These are phyloP conservation scores for Epiblema foenella DNA, from an alignment of 2,888 invertebrate species.

Conservation along the genomic window DNA sequence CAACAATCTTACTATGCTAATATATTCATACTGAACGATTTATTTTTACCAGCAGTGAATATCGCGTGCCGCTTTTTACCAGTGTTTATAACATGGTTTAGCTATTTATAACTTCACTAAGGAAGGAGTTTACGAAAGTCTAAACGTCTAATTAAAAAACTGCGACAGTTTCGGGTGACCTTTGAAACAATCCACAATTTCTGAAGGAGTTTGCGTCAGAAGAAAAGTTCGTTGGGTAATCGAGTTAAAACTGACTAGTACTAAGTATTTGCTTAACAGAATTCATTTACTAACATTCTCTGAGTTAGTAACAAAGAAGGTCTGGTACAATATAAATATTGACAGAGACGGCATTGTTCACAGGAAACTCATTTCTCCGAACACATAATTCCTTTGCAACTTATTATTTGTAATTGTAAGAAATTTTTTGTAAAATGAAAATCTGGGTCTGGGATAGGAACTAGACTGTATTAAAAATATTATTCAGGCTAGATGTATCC, in stretches of 20 bases:
- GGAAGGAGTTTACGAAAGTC: slow-evolving; percentile 4
- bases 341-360: too few species aligned
- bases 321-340: too few species aligned
- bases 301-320: too few species aligned
- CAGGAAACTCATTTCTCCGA: too few species aligned
- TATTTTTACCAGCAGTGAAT: slow-evolving; percentile 27
- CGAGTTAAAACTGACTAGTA: background rate
- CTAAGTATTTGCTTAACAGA: too few species aligned
- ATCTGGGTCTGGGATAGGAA: too few species aligned
- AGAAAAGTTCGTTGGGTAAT: background rate
- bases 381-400: too few species aligned
- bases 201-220: background rate
- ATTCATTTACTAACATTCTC: too few species aligned
- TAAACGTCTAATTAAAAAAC: background rate
- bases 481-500: too few species aligned
- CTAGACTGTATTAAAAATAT: too few species aligned
- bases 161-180: slow-evolving; percentile 7
- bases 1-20: slow-evolving; percentile 29
- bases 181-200: background rate
- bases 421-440: too few species aligned
- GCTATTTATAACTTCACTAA: slow-evolving; percentile 27
- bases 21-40: slow-evolving; percentile 29
- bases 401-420: too few species aligned
- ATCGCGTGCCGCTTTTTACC: slow-evolving; percentile 39
- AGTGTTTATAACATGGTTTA: slow-evolving; percentile 6